These are phyloP conservation scores for Simalia tracyae DNA, from an alignment of 2,797 vertebrate genomes.

Conservation along the genomic window DNA sequence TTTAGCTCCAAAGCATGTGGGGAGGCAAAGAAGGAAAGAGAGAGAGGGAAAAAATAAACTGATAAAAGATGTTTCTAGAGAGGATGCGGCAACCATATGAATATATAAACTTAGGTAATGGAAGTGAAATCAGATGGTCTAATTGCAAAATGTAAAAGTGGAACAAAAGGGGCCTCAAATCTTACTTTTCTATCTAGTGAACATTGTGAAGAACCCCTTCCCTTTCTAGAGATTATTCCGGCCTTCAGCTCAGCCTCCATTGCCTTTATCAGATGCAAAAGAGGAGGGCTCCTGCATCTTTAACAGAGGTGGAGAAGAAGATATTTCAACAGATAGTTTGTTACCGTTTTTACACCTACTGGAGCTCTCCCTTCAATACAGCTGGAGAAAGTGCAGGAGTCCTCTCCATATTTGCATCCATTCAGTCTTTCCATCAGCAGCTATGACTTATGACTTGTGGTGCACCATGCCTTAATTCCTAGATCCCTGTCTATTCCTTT, in stretches of 20 bases:
- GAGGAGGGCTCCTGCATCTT: neutral
- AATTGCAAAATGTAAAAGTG: neutral
- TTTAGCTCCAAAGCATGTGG: neutral
- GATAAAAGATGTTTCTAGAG: neutral
- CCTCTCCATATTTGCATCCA: no score
- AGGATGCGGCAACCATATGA: neutral
- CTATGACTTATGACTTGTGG: no score
- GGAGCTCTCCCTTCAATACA: no score
- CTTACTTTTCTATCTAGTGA: neutral
- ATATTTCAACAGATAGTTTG: neutral
- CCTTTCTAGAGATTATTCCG: neutral
- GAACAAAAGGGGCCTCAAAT: neutral
- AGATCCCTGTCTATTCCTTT: no score
- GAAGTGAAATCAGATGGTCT: neutral
- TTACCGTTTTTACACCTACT: no score
- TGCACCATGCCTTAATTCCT: no score
- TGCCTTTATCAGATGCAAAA: neutral
- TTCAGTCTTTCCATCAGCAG: no score
- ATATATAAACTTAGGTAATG: neutral
- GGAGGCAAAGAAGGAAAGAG: neutral
- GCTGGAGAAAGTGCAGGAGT: no score
- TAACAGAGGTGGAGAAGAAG: neutral
- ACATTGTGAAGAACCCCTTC: neutral
- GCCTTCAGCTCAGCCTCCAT: neutral
- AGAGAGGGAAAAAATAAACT: neutral